Evolutionary conservation across 2,888 invertebrate genomes (phyloP).

Genomic region (Diarsia mendica): DNA sequence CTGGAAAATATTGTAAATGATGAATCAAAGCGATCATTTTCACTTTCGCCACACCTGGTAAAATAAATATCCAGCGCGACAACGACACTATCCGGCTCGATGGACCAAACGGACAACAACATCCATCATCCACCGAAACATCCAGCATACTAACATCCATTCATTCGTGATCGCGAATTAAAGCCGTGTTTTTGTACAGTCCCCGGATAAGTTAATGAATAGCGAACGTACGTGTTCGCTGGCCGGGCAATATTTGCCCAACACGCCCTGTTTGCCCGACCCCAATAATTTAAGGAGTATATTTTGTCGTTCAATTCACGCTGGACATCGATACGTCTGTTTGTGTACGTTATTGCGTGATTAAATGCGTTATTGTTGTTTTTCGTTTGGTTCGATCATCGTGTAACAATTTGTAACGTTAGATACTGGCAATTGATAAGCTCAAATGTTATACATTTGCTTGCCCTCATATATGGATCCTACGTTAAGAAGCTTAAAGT

Average conservation of each 20-base stretch:
- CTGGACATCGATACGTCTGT: slow-evolving; percentile 71
- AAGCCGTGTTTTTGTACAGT: slow-evolving; percentile 74
- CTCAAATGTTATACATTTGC: no score
- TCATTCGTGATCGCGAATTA: slow-evolving; percentile 71
- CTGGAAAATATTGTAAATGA: neutral
- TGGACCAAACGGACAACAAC: slow-evolving; percentile 27
- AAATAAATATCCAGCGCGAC: slow-evolving; percentile 7
- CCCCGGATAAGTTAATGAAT: slow-evolving; percentile 78
- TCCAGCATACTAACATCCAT: slow-evolving; percentile 53
- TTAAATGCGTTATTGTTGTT: slow-evolving; percentile 73
- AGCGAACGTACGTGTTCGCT: slow-evolving; percentile 73
- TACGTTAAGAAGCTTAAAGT: neutral
- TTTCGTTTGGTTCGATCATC: slow-evolving; percentile 35
- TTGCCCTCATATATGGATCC: neutral
- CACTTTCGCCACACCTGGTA: neutral
- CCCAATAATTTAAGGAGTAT: slow-evolving; percentile 83
- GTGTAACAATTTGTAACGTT: slow-evolving; percentile 30
- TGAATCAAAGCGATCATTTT: neutral
- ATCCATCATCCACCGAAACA: slow-evolving; percentile 35
- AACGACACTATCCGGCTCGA: slow-evolving; percentile 10
- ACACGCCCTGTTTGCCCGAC: slow-evolving; percentile 74
- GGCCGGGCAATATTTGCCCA: slow-evolving; percentile 76
- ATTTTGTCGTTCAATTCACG: slow-evolving; percentile 77
- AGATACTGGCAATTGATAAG: neutral
- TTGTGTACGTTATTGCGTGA: slow-evolving; percentile 72